Evolutionary conservation across 2,113 vertebrate genomes (phyloP).

Genomic region (Chamaetylas fuelleborni): DNA sequence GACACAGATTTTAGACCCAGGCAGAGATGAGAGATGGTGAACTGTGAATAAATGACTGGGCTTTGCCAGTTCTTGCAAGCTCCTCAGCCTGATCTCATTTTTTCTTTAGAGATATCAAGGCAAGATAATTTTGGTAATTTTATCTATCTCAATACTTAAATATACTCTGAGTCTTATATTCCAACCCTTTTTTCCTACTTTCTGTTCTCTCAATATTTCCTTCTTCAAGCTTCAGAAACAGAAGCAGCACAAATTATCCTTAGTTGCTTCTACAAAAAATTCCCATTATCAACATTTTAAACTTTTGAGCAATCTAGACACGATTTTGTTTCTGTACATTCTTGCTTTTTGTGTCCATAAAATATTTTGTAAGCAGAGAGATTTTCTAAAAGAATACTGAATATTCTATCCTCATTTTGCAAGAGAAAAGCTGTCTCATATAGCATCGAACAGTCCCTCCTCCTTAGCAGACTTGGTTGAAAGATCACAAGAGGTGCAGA

Average conservation of each 20-base stretch:
- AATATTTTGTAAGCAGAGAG: background rate
- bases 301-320: background rate
- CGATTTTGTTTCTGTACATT: background rate
- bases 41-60: background rate
- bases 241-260: background rate
- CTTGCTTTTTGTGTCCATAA: background rate
- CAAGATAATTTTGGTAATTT: background rate
- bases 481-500: slow-evolving; percentile 4
- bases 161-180: background rate
- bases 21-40: background rate
- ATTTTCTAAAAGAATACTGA: background rate
- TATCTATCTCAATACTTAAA: background rate
- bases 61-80: background rate
- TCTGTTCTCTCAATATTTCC: background rate
- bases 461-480: background rate
- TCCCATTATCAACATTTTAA: background rate
- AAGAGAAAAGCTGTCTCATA: background rate
- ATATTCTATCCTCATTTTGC: background rate
- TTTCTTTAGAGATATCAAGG: background rate
- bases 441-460: background rate
- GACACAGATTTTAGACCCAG: background rate
- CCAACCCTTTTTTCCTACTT: background rate
- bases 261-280: background rate
- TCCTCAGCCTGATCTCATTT: background rate
- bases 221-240: background rate